Conservation (phyloP, 2,797 vertebrate genomes). For the Typhlichthys subterraneus region DNA sequence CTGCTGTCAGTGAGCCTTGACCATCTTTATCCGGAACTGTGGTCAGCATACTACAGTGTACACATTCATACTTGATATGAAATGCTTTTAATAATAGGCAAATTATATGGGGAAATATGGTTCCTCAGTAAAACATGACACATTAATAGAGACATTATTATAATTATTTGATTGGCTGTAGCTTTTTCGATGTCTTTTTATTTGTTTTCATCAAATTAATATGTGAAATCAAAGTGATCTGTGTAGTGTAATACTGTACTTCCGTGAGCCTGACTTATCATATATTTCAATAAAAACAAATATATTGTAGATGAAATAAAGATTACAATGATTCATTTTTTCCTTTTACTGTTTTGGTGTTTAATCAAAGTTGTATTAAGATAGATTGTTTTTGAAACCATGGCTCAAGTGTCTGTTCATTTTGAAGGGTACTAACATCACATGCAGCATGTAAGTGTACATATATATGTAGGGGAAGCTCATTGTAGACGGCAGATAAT, state of each 20-base stretch:
- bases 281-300: background rate
- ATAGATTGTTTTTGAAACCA: background rate
- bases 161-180: no score
- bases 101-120: no score
- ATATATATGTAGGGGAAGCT: slow-evolving; percentile 65
- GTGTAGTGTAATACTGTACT: no score
- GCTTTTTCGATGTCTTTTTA: no score
- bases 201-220: no score
- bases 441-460: background rate
- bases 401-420: background rate
- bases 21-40: slow-evolving; percentile 1
- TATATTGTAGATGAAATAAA: background rate
- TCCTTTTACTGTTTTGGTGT: background rate
- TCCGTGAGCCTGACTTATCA: background rate
- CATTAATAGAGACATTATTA: no score
- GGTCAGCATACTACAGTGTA: background rate
- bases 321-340: background rate
- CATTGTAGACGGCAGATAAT: slow-evolving; percentile 79
- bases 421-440: background rate
- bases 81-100: no score
- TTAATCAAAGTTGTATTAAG: background rate
- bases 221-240: no score
- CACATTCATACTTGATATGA: no score
- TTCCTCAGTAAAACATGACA: no score
- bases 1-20: slow-evolving; percentile 21